Evolutionary conservation across 2,797 vertebrate genomes (phyloP).

Genomic region (Heterohyrax brucei): DNA sequence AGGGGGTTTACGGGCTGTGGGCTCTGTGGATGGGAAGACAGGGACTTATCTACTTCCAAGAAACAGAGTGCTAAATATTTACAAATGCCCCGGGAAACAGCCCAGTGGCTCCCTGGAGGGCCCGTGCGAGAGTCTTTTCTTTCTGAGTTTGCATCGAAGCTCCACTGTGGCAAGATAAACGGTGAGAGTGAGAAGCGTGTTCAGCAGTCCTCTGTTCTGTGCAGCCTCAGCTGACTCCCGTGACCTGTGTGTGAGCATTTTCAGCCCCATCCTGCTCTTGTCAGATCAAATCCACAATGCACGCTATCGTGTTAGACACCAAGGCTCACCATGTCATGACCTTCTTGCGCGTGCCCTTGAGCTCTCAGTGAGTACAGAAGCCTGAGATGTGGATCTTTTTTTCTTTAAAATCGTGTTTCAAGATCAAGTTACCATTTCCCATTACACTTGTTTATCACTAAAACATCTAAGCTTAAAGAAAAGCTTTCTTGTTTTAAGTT

Average conservation of each 20-base stretch:
- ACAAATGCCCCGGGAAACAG: background rate
- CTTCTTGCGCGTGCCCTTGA: background rate
- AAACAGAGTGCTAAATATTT: constrained; percentile 75
- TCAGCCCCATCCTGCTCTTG: accelerated
- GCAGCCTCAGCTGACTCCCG: background rate
- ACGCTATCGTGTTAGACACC: no score
- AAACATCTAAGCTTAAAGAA: constrained; percentile 1
- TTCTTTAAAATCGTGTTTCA: constrained; percentile 5
- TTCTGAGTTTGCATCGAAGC: constrained; percentile 49
- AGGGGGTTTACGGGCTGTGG: background rate
- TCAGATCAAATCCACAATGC: background rate
- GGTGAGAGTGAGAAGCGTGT: background rate
- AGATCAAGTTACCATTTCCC: background rate
- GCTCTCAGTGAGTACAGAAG: background rate
- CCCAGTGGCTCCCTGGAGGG: background rate
- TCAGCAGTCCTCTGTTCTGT: background rate
- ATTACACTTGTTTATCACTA: background rate
- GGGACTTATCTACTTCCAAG: background rate
- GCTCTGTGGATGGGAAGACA: constrained; percentile 61
- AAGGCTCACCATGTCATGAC: no score
- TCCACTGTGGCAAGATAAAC: constrained; percentile 47
- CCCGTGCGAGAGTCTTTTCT: background rate
- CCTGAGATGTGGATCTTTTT: background rate
- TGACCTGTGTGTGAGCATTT: background rate
- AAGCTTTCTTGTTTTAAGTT: background rate